Evolutionary conservation across 2,888 invertebrate species (phyloP).

Genomic region (Horisme vitalbata): DNA sequence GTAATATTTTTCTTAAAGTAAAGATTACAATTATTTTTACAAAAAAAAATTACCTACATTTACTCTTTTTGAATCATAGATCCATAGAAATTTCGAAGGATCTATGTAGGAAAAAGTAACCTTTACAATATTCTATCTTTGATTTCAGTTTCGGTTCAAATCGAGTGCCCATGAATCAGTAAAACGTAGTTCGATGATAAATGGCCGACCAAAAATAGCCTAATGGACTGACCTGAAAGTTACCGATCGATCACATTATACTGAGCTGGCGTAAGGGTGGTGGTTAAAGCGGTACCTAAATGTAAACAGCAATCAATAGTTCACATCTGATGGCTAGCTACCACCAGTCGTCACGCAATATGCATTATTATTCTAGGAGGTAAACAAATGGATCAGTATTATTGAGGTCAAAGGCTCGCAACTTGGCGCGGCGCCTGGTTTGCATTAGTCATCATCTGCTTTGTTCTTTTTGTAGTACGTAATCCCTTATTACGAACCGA

Average conservation of each 20-base stretch:
- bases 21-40: no score
- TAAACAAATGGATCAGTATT: not conserved
- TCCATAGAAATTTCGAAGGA: no score
- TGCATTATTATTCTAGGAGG: no score
- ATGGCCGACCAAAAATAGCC: constrained; percentile 46
- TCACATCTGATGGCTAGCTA: not conserved
- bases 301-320: not conserved
- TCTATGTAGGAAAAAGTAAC: no score
- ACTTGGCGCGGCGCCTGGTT: constrained; percentile 40
- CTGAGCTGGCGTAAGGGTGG: not conserved
- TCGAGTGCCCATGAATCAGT: constrained; percentile 2
- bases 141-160: not conserved
- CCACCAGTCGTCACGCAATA: constrained; percentile 4
- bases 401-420: constrained; percentile 4
- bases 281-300: not conserved
- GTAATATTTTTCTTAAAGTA: no score
- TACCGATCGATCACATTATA: constrained; percentile 50
- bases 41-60: no score
- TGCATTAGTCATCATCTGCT: constrained; percentile 53
- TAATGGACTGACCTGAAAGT: constrained; percentile 44
- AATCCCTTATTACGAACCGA: constrained; percentile 18
- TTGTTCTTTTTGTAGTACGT: constrained; percentile 47
- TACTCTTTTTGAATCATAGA: no score
- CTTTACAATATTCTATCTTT: no score
- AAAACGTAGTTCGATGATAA: constrained; percentile 23